Conservation (phyloP, 2,797 vertebrate genomes). For the Acipenser transmontanus region DNA sequence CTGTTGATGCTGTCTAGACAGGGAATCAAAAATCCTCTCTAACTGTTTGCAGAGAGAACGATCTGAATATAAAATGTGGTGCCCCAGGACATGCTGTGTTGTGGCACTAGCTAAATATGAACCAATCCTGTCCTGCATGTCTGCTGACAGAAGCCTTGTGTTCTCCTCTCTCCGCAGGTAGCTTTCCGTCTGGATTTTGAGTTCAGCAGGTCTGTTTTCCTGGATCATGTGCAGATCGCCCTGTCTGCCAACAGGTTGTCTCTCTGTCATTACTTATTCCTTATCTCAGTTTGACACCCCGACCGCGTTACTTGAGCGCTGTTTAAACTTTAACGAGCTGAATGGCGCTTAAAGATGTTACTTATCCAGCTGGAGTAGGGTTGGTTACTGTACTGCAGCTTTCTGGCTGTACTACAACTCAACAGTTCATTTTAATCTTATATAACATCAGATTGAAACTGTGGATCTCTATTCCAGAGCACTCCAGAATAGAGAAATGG, state of each 20-base stretch:
- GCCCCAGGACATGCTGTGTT: too few relatives aligned
- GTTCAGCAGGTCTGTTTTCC: constrained; percentile 76
- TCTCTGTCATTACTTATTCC: not conserved
- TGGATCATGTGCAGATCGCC: constrained; percentile 70
- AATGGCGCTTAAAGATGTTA: not conserved
- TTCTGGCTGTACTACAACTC: not conserved
- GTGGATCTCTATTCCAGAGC: too few relatives aligned
- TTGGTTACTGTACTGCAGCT: not conserved
- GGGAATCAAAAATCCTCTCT: too few relatives aligned
- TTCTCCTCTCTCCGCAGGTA: constrained; percentile 56
- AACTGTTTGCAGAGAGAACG: too few relatives aligned
- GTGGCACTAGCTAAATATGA: too few relatives aligned
- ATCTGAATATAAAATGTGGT: too few relatives aligned
- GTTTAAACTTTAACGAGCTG: not conserved
- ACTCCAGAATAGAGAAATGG: too few relatives aligned
- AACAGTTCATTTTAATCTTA: constrained; percentile 11
- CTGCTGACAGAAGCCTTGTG: too few relatives aligned
- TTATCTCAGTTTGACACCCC: not conserved
- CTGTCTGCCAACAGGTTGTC: constrained; percentile 71
- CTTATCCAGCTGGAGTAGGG: constrained; percentile 1
- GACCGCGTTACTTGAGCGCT: not conserved
- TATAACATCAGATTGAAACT: constrained; percentile 13
- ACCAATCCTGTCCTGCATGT: too few relatives aligned
- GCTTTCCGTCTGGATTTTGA: constrained; percentile 90
- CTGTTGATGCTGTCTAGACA: too few relatives aligned